A percentile compares a stretch with the other conserved stretches of the same genome.
These are phyloP conservation scores for Pipistrellus pipistrellus DNA, from an alignment of 2,797 vertebrate genomes.

Conservation along the genomic window DNA sequence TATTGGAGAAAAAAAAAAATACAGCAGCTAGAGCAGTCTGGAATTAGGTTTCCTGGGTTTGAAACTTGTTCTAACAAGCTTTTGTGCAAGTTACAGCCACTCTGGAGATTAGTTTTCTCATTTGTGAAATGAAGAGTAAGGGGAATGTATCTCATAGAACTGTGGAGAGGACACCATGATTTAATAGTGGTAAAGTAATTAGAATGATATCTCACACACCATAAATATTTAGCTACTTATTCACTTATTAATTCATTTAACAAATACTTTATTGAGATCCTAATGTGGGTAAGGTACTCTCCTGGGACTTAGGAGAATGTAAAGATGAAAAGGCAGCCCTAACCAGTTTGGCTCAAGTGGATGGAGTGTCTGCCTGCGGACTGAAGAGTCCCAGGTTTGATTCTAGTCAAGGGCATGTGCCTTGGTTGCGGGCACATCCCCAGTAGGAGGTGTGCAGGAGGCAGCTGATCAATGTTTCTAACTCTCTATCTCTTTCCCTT, in stretches of 20 bases:
- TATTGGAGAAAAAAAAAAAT: not conserved
- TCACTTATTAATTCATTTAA: not conserved
- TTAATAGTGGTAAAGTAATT: not conserved
- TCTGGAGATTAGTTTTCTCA: not conserved
- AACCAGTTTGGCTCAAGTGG: no score
- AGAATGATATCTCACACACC: not conserved
- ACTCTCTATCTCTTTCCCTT: no score
- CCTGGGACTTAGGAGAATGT: not conserved
- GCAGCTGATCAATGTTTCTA: no score
- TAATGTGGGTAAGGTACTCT: not conserved
- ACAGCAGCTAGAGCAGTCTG: not conserved
- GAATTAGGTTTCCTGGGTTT: not conserved
- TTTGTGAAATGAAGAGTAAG: constrained; percentile 29
- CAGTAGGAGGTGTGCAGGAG: no score
- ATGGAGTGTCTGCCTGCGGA: no score
- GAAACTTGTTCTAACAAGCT: constrained; percentile 15
- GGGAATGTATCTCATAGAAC: not conserved
- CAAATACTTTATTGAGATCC: not conserved
- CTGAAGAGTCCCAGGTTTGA: no score
- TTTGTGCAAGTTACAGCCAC: not conserved
- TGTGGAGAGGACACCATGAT: not conserved
- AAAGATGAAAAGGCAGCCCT: not conserved
- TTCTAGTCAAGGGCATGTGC: no score
- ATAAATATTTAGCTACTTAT: not conserved
- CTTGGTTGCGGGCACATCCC: no score